These are phyloP conservation scores for Platanista minor DNA, from an alignment of 2,113 vertebrate genomes.

Conservation along the genomic window DNA sequence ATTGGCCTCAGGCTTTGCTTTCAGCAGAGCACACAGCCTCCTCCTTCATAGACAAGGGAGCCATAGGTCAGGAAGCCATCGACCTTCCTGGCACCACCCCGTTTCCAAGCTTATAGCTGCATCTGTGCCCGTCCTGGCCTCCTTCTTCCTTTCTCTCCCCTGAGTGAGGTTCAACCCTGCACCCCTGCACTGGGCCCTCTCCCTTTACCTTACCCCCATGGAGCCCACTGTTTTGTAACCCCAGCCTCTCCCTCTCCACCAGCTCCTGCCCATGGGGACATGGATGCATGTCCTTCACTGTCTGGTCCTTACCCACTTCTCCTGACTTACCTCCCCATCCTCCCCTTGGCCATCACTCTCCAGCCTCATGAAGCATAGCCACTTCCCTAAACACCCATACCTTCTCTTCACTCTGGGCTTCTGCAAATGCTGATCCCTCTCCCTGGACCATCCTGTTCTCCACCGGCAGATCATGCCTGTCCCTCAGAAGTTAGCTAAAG, in stretches of 20 bases:
- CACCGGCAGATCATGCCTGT: neutral
- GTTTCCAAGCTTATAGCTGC: neutral
- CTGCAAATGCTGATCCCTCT: neutral
- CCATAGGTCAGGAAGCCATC: too few relatives aligned
- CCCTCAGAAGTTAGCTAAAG: neutral
- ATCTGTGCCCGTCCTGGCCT: neutral
- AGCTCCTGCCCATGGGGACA: too few relatives aligned
- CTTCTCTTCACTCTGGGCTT: too few relatives aligned
- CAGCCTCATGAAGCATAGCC: fast-evolving
- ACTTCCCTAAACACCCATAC: neutral
- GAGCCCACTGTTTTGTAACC: neutral
- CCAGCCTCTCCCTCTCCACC: neutral
- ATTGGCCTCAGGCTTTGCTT: neutral
- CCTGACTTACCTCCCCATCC: too few relatives aligned
- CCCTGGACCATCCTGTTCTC: neutral
- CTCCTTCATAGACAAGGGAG: neutral
- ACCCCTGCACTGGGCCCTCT: neutral
- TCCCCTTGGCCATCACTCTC: neutral
- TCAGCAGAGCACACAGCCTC: neutral
- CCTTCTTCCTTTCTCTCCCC: neutral
- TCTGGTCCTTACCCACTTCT: neutral
- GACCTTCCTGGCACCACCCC: neutral
- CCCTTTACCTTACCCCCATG: neutral
- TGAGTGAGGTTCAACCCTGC: neutral
- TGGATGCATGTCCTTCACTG: too few relatives aligned